Evolutionary conservation across 2,888 invertebrate species (phyloP).

Genomic region (Bugulina stolonifera): DNA sequence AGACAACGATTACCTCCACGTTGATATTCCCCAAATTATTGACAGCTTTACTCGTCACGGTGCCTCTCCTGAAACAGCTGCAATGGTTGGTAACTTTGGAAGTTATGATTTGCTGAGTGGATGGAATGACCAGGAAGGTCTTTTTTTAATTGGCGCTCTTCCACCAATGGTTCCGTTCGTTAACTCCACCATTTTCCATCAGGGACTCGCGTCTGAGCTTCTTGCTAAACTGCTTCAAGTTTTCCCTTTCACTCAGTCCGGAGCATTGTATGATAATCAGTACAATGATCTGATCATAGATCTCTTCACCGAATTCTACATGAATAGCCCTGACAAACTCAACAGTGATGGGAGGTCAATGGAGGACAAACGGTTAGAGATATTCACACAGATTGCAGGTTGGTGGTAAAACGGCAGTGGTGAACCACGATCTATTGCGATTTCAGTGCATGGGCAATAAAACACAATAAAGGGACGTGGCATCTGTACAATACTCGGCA

Average conservation of each 20-base stretch:
- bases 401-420: not conserved
- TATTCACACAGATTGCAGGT: not conserved
- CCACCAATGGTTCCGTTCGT: not conserved
- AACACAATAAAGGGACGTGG: no score
- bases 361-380: not conserved
- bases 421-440: no score
- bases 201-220: no score
- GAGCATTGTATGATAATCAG: not conserved
- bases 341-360: not conserved
- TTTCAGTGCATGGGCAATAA: no score
- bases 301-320: not conserved
- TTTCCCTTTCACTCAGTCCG: not conserved
- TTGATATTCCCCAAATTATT: not conserved
- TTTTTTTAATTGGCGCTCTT: not conserved
- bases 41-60: not conserved
- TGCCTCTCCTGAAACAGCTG: not conserved
- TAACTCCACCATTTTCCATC: no score
- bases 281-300: not conserved
- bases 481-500: no score
- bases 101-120: slow-evolving; percentile 6
- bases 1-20: not conserved
- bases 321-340: not conserved
- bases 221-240: not conserved
- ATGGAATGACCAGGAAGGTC: slow-evolving; percentile 20
- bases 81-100: slow-evolving; percentile 7